A percentile compares a stretch with the other conserved stretches of the same genome.
These are phyloP conservation scores for Orchesella cincta DNA, from an alignment of 1,140 invertebrate genomes.

Conservation along the genomic window DNA sequence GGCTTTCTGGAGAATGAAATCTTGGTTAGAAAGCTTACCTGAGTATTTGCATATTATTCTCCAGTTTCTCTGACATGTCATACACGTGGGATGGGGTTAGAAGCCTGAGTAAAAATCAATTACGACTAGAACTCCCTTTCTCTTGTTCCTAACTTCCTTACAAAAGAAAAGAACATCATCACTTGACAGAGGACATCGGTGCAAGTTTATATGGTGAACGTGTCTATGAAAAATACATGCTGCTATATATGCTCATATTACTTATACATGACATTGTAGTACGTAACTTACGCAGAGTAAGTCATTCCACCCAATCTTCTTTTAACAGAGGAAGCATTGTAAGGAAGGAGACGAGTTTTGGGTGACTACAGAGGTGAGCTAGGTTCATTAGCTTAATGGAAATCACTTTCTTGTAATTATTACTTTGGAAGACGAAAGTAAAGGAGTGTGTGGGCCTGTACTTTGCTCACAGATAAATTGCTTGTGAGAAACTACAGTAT, in stretches of 20 bases:
- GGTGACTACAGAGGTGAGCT: neutral
- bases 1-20: too few relatives aligned
- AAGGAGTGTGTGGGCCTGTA: too few relatives aligned
- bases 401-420: slow-evolving; percentile 27
- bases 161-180: neutral
- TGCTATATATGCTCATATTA: too few relatives aligned
- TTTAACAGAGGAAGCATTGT: neutral
- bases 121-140: neutral
- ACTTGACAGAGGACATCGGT: too few relatives aligned
- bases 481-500: too few relatives aligned
- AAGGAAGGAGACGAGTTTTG: neutral
- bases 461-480: too few relatives aligned
- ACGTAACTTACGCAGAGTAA: neutral
- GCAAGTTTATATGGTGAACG: too few relatives aligned
- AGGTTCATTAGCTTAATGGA: slow-evolving; percentile 26
- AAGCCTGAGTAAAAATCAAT: slow-evolving; percentile 18
- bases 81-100: neutral
- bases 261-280: neutral
- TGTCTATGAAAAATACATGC: too few relatives aligned
- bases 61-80: neutral
- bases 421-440: neutral
- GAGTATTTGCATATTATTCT: slow-evolving; percentile 3
- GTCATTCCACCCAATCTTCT: too few relatives aligned
- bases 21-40: too few relatives aligned
- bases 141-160: neutral